phyloP scores from a whole-genome alignment of 1,140 invertebrate genomes.

The Cydia fagiglandana region DNA sequence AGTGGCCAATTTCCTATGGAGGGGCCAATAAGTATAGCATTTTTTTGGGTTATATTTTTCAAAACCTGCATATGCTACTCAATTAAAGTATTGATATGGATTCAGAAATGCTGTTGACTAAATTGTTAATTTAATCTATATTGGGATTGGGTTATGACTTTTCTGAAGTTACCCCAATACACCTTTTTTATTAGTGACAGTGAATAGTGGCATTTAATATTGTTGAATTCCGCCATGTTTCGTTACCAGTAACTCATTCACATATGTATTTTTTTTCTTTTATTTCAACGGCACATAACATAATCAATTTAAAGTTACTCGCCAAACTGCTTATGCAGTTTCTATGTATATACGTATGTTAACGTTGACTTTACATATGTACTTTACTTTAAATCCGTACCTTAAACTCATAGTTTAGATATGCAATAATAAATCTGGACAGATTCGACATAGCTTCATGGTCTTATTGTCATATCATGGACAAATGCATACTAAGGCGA shows the following conservation, averaged over 20 bases:
- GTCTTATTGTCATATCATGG: not conserved
- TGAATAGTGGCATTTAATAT: constrained; percentile 12
- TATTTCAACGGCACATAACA: not conserved
- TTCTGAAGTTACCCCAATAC: not conserved
- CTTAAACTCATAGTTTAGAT: not conserved
- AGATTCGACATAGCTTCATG: not conserved
- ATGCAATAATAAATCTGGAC: not conserved
- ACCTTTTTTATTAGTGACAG: not conserved
- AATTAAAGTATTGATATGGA: too few relatives aligned
- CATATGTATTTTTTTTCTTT: not conserved
- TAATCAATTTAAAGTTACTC: too few relatives aligned
- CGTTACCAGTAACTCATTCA: constrained; percentile 20
- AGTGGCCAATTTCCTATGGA: too few relatives aligned
- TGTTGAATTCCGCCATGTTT: constrained; percentile 18
- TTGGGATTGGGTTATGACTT: not conserved
- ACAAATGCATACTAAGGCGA: not conserved
- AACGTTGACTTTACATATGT: too few relatives aligned
- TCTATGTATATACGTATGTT: too few relatives aligned
- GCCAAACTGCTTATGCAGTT: too few relatives aligned
- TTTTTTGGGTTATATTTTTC: too few relatives aligned
- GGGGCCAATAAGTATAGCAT: too few relatives aligned
- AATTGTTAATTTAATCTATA: not conserved
- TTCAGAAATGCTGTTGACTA: too few relatives aligned
- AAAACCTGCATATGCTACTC: too few relatives aligned
- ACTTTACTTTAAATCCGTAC: not conserved